phyloP scores from a whole-genome alignment of 2,888 invertebrate genomes.

The Harpalus rufipes region DNA sequence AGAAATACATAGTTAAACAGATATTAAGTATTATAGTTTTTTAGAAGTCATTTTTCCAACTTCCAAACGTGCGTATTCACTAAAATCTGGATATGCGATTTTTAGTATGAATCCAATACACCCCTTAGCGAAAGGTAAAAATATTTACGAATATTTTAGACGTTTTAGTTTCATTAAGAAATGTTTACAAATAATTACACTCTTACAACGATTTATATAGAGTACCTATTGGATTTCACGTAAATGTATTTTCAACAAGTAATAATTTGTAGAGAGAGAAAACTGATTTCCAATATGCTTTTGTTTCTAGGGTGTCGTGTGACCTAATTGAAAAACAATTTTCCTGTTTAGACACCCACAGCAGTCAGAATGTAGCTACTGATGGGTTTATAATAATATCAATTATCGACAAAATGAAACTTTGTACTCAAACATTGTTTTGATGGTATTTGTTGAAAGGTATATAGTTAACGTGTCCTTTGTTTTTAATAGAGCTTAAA shows the following conservation, averaged over 20 bases:
- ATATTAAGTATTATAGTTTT: no score
- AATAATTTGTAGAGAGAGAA: neutral
- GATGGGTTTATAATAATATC: constrained; percentile 40
- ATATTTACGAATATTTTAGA: no score
- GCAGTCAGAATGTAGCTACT: neutral
- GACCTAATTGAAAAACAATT: constrained; percentile 13
- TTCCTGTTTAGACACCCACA: constrained; percentile 18
- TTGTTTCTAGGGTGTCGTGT: constrained; percentile 3
- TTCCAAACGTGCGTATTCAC: no score
- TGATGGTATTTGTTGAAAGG: constrained; percentile 12
- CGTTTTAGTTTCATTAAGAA: no score
- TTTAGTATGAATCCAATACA: no score
- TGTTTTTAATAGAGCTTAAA: constrained; percentile 11
- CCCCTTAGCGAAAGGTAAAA: no score
- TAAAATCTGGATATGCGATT: no score
- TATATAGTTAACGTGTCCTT: constrained; percentile 8
- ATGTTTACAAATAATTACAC: no score
- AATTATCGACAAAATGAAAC: constrained; percentile 43
- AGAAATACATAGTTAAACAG: no score
- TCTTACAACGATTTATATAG: no score
- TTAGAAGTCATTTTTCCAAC: no score
- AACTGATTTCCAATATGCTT: constrained; percentile 2
- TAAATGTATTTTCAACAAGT: neutral
- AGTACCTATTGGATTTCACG: neutral
- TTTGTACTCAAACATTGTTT: neutral